A percentile compares a stretch with the other conserved stretches of the same genome.
Conservation (phyloP, 2,113 vertebrate genomes). For the Paradisaea rubra region DNA sequence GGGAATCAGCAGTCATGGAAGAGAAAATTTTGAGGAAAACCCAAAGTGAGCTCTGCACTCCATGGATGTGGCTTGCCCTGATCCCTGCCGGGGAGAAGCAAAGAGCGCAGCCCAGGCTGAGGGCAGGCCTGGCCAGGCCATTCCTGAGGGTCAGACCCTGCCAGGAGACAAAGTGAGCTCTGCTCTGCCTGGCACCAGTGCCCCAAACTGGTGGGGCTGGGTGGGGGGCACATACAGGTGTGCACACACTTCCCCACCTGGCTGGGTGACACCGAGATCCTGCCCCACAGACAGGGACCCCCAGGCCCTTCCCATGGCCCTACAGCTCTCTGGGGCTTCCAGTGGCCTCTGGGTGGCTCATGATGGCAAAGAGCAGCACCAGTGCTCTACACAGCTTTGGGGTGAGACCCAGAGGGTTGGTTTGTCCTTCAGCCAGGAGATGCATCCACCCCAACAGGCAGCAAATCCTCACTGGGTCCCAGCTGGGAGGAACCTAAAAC, state of each 20-base stretch:
- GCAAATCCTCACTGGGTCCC: background rate
- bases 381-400: background rate
- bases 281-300: background rate
- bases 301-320: too few species aligned
- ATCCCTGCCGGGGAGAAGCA: background rate
- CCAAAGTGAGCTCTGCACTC: background rate
- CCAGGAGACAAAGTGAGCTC: background rate
- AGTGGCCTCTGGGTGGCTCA: background rate
- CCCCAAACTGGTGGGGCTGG: background rate
- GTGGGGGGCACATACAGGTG: background rate
- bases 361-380: background rate
- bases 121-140: background rate
- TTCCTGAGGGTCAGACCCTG: background rate
- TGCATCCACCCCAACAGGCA: background rate
- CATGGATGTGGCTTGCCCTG: too few species aligned
- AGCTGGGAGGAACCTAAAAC: background rate
- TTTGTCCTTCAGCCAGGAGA: background rate
- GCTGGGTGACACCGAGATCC: background rate
- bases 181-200: background rate
- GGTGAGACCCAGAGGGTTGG: background rate
- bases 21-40: background rate
- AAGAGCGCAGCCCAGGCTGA: background rate
- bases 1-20: rapidly evolving
- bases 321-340: background rate
- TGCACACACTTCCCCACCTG: rapidly evolving